phyloP scores from a whole-genome alignment of 1,140 invertebrate genomes.

The Amphibalanus amphitrite region DNA sequence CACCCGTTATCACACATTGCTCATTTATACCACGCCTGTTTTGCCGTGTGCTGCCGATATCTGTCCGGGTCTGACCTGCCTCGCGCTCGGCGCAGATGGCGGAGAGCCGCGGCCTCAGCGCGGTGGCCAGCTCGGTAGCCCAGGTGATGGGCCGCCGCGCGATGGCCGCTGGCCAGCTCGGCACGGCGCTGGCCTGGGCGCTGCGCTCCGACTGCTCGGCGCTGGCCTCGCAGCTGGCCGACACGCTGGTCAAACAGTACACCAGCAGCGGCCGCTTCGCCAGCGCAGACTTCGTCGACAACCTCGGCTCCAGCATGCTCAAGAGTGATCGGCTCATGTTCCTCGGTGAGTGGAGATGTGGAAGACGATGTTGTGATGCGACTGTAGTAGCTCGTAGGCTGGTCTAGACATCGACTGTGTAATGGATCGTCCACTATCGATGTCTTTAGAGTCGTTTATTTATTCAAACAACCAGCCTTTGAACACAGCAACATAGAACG shows the following conservation, averaged over 20 bases:
- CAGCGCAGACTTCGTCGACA: slow-evolving; percentile 51
- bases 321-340: slow-evolving; percentile 57
- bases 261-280: slow-evolving; percentile 38
- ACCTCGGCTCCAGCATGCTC: slow-evolving; percentile 53
- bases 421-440: no score
- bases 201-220: slow-evolving; percentile 44
- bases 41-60: slow-evolving; percentile 20
- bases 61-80: slow-evolving; percentile 48
- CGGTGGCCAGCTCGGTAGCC: slow-evolving; percentile 56
- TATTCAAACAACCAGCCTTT: no score
- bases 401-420: no score
- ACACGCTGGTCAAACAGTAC: slow-evolving; percentile 47
- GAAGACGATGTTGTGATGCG: no score
- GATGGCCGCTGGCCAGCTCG: slow-evolving; percentile 38
- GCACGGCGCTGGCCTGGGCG: slow-evolving; percentile 64
- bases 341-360: slow-evolving; percentile 36
- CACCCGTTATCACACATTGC: no score
- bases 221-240: slow-evolving; percentile 46
- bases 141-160: slow-evolving; percentile 30
- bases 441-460: no score
- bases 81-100: slow-evolving; percentile 53
- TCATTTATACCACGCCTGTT: no score
- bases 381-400: no score
- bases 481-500: no score
- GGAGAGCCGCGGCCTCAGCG: slow-evolving; percentile 48